Base-by-base conservation (phyloP, 2,888 invertebrate species). In the Torymus tubicola region DNA sequence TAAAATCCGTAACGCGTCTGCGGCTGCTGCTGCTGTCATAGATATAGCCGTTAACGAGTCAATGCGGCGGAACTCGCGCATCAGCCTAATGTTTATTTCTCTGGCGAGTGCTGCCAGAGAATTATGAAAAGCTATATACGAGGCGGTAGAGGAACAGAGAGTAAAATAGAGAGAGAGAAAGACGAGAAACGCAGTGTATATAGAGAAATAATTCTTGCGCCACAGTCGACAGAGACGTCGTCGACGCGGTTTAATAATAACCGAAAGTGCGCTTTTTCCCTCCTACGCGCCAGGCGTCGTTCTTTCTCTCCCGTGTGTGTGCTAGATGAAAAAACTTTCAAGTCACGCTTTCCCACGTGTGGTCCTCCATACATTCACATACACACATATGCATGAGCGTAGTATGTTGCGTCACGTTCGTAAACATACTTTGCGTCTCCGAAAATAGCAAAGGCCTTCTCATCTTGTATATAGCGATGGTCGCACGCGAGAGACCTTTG, bases 371-470 rank as follows among this genome's bases (percentile, higher is more conserved):
- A 42, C 42, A 42, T 42, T 42, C 42, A 42, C 42, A 42, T 8
- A 42, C 42, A 42, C 42, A 42, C 42, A 8, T 8, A 42, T 8
- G 8, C 76, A 80, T 83, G 69, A 52, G 55, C 69, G 81, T 42
- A 42, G 42, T 8, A n/a, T n/a, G 81, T 85, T 85, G 84, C 86
- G 84, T 86, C 84, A 85, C 82, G 81, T 83, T 79, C 42, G 42
- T 42, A 42, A 42, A 83, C 77, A 53, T 16, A 61, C 55, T 60
- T 73, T 21, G 77, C 68, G 78, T 75, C 78, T 80, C 69, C 82
- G 72, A 82, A 82, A 83, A 82, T 83, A 84, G 72, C 73, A 58
- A 18, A 42, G 61, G 73, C 50, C 71, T 21, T 64, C 24, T 53
- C 31, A 13, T 21, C 16, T 50, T 24, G 21, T 21, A 52, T 24